phyloP scores from a whole-genome alignment of 2,797 vertebrate species.

The Odontamblyopus lacepedii region DNA sequence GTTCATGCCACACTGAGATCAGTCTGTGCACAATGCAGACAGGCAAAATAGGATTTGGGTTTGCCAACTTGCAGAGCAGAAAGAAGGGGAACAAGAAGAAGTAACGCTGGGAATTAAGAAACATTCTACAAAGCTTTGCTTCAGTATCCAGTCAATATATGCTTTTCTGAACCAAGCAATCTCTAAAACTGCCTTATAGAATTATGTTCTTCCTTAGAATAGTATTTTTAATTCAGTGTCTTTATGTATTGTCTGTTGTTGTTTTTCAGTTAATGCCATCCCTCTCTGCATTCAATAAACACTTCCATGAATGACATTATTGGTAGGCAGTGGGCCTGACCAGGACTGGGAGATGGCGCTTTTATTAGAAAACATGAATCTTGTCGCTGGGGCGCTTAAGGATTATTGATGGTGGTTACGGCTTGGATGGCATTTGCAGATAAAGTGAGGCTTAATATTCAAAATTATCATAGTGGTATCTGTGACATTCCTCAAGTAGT shows the following conservation, averaged over 20 bases:
- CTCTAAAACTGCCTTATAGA: constrained; percentile 47
- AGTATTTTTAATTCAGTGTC: constrained; percentile 33
- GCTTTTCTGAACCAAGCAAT: constrained; percentile 49
- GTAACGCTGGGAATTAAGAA: constrained; percentile 41
- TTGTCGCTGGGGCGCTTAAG: constrained; percentile 61
- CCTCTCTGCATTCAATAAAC: constrained; percentile 67
- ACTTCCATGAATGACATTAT: constrained; percentile 69
- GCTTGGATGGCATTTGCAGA: constrained; percentile 68
- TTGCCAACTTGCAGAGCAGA: constrained; percentile 46
- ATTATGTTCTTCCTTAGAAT: constrained; percentile 52
- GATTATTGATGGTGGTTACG: constrained; percentile 68
- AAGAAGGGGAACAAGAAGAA: constrained; percentile 17
- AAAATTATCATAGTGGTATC: constrained; percentile 72
- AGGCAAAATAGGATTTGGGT: constrained; percentile 65
- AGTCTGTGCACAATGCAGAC: constrained; percentile 59
- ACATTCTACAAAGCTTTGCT: no score
- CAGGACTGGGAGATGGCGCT: constrained; percentile 55
- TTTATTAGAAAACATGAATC: constrained; percentile 79
- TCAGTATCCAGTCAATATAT: no score
- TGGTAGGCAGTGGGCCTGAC: constrained; percentile 61
- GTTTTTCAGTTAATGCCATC: constrained; percentile 48
- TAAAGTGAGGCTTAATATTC: constrained; percentile 74
- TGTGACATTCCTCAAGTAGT: constrained; percentile 62
- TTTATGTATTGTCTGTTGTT: constrained; percentile 48
- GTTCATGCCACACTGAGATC: constrained; percentile 66